Evolutionary conservation across 2,888 invertebrate species (phyloP), one percentile per base, ranked within the genome.

Genomic region (Agonopterix subpropinquella): DNA sequence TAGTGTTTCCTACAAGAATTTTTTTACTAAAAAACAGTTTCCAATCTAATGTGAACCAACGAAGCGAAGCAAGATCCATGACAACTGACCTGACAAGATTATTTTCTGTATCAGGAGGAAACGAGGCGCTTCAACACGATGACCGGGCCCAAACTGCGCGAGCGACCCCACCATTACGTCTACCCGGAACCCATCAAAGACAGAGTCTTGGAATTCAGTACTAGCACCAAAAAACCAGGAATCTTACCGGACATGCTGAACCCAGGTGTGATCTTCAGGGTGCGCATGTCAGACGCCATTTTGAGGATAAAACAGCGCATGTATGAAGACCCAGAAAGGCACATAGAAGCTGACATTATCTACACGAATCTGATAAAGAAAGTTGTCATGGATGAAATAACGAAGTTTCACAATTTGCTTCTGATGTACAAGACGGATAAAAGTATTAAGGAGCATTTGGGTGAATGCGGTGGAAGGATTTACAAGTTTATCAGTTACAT

Each of bases 401-500:
- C 84, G 0, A 88, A 87, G 39, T 88, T 87, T 54, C 87, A 88
- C 49, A 87, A 87, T 28, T 57, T 88, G 0, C 56, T 87, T 0
- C 62, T 88, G 0, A 87, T 88, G 87, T 87, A 88, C 18, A 87
- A 86, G 51, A 87, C 87, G 0, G 88, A 87, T 56, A 80, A 76
- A 7, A 83, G 82, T 2, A 84, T 88, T 0, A 87, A 86, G 8
- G 88, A 88, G 53, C 88, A 88, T 67, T 61, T 87, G 13, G 87
- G 87, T 0, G 87, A 87, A 42, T 88, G 88, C 28, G 88, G 88
- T 0, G 87, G 87, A 0, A 64, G 88, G 1, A 87, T 88, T 0
- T 88, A 87, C 51, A 88, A 88, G 41, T 88, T 88, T 8, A 87
- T 88, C 1, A 86, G 84, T 41, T 88, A 87, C 8, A 87, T 87